Conservation (phyloP, 1,140 invertebrate species). For the Orussus abietinus region DNA sequence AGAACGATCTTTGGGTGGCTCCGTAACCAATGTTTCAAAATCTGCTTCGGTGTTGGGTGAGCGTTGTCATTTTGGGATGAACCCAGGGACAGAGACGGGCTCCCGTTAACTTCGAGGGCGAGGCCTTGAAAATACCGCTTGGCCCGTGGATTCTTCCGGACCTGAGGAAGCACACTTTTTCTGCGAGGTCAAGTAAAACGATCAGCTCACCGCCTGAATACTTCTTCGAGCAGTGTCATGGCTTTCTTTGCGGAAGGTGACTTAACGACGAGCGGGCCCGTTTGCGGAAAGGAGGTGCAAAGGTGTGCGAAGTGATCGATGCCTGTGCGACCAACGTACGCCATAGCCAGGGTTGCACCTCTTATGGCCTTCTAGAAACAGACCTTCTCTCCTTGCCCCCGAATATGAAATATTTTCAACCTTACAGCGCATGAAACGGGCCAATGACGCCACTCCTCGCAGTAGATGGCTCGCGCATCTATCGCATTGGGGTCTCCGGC, state of each 20-base stretch:
- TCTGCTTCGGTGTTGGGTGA: not conserved
- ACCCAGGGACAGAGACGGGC: not conserved
- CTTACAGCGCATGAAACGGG: conserved; percentile 1
- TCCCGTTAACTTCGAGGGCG: not conserved
- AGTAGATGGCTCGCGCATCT: no score
- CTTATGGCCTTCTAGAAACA: conserved; percentile 32
- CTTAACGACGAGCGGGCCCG: conserved; percentile 17
- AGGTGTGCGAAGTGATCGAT: not conserved
- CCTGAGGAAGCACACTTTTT: conserved; percentile 27
- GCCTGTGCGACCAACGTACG: not conserved
- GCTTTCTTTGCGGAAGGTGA: conserved; percentile 6
- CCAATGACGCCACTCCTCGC: conserved; percentile 6
- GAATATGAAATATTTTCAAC: conserved; percentile 10
- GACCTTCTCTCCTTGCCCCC: conserved; percentile 13
- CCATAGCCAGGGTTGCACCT: conserved; percentile 15
- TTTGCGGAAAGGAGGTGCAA: not conserved
- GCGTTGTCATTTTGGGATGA: conserved; percentile 1
- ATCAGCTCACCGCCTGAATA: conserved; percentile 27
- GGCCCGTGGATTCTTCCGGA: conserved; percentile 11
- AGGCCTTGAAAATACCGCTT: conserved; percentile 1
- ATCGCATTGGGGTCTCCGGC: conserved; percentile 15
- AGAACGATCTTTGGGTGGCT: not conserved
- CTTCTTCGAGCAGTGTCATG: no score
- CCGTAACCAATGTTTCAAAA: not conserved
- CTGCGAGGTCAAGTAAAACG: conserved; percentile 17